Evolutionary conservation across 1,140 invertebrate genomes (phyloP), one percentile per base, ranked within the genome.

Genomic region (Nymphalis io): DNA sequence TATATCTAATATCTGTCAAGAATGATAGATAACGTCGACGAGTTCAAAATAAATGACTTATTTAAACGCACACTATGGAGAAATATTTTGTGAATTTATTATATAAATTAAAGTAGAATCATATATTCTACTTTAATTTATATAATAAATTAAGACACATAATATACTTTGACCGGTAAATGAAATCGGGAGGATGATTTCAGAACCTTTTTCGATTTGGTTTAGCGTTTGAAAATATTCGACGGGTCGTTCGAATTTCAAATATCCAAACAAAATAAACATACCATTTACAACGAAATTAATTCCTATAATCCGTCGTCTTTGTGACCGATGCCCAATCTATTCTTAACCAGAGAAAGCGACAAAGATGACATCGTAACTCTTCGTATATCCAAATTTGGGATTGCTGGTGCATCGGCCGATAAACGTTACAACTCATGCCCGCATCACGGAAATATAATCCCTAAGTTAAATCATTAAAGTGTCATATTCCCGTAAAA

Each of bases 281-380:
- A 64, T 48, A 38, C 23, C 40, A 46, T 62, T 60, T 51, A 70
- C 53, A 71, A 71, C 67, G 57, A 68, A 74, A 70, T 71, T 68
- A 74, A 74, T 72, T 64, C 65, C 48, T 61, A 70, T 62, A 74
- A 74, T 74, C 60, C 60, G 60, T 70, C 64, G 46, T 59, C 60
- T 67, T 33, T 66, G 62, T 70, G 68, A 73, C 60, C 71, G 66
- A 67, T 67, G 70, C 63, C 48, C 69, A 51, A 67, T 72, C 70
- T 72, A 72, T 72, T 72, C 65, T 72, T 68, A 61, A 67, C 70
- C 60, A 78, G 79, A 85, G 83, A 84, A 81, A 84, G 76, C 78
- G 83, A 79, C 80, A 73, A 78, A 83, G 82, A 82, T 86, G 84
- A 84, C 87, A 87, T 84, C 87, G 85, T 89, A 83, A 89, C 83